Evolutionary conservation across 2,113 vertebrate species (phyloP).

Genomic region (Puma concolor): DNA sequence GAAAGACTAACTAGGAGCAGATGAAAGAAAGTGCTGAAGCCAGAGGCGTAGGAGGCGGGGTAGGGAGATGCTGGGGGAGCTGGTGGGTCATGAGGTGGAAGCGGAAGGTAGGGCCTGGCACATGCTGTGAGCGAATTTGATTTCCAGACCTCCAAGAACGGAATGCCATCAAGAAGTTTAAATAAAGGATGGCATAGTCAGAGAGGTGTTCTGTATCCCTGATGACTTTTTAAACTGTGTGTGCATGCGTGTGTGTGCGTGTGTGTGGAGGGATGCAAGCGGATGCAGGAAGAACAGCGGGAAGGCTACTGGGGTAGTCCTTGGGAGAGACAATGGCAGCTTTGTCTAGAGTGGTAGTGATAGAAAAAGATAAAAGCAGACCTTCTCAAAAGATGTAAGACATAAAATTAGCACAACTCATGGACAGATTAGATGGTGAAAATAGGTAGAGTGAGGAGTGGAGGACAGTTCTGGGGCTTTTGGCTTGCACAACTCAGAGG

Average conservation of each 20-base stretch:
- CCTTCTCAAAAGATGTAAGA: neutral
- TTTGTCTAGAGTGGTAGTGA: neutral
- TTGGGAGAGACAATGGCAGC: neutral
- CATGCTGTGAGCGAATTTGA: neutral
- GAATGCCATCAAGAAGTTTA: neutral
- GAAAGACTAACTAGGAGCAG: neutral
- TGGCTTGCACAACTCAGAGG: neutral
- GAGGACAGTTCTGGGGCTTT: neutral
- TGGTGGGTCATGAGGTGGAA: neutral
- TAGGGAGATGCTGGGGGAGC: neutral
- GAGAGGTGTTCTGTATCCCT: neutral
- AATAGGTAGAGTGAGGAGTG: neutral
- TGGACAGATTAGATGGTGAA: neutral
- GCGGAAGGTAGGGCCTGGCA: neutral
- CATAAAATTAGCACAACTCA: neutral
- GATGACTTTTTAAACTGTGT: neutral
- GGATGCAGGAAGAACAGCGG: neutral
- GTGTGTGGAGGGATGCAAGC: neutral
- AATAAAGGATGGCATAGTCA: neutral
- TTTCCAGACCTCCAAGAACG: neutral
- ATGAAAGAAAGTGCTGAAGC: neutral
- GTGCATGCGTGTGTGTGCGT: neutral
- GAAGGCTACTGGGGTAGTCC: neutral
- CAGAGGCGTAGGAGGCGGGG: neutral
- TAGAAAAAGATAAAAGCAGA: neutral